Base-by-base conservation (phyloP, 2,113 vertebrate genomes). In the Plecotus auritus region DNA sequence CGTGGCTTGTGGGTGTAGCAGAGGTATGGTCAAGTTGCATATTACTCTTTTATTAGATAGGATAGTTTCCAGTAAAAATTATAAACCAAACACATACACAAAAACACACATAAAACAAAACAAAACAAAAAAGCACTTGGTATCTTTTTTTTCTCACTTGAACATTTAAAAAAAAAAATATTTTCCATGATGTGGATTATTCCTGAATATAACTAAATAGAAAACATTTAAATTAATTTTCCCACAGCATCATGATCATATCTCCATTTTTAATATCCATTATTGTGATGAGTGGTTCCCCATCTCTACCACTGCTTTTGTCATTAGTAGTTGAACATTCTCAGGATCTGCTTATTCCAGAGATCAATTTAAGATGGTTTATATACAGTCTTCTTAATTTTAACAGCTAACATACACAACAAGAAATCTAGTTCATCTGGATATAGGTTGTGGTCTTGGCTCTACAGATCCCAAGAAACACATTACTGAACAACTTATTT, bases 61-160 rank as follows among this genome's bases (percentile, higher is more conserved):
- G 37, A 40, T 18, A 87, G 84, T 47, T 69, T 45, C 28, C 72
- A 95, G 7, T 9, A 96, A 97, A 73, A 64, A 89, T 95, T 61
- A 95, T 96, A 78, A 88, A 51, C 6, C 78, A 87, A 87, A 74
- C 1, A 13, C 59, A 37, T 10, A 12, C 28, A 4, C 26, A 20
- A 10, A 11, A 42, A 59, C 56, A 59, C 56, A 59, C 56, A 59
- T 59, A 23, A 56, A 56, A 56, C 54, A 9, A 56, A 56, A 56
- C 54, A 61, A 26, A 51, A 16, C 49, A 14, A 22, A 59, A 51
- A 54, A 91, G 40, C 59, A 69, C 13, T 74, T 73, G 7, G 37
- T 10, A 74, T 83, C 26, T 70, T 69, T 93, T 32, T 78, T 93
- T 91, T 73, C 45, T 84, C 61, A 64, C n/a, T 78, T 78, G 42